Conservation (phyloP, 2,797 vertebrate species). For the Acanthornis magna region DNA sequence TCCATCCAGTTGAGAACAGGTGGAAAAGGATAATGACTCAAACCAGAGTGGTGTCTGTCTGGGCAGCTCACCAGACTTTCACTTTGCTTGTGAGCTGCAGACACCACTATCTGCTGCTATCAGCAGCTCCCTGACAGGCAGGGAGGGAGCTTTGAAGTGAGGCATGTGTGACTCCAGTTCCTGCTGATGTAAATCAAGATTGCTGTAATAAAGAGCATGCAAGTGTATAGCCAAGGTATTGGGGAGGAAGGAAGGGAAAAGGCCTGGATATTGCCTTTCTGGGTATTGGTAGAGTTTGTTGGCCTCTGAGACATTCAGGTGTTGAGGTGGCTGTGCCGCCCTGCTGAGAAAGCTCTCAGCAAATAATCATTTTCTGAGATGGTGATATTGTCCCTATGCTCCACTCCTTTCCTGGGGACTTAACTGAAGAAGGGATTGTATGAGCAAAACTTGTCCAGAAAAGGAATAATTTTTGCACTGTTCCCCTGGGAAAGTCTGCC, state of each 20-base stretch:
- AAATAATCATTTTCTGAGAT: neutral
- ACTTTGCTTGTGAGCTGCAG: constrained; percentile 26
- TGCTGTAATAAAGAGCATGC: neutral
- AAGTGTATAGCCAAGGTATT: neutral
- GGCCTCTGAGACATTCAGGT: accelerated
- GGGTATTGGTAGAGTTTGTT: neutral
- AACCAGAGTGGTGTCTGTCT: neutral
- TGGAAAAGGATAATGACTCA: constrained; percentile 56
- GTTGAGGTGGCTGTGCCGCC: accelerated
- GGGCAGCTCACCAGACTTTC: constrained; percentile 61
- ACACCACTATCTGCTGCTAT: constrained; percentile 16
- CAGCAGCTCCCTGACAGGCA: neutral
- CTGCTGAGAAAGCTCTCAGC: neutral
- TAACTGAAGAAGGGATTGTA: neutral
- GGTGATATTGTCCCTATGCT: neutral
- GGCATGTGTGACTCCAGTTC: neutral
- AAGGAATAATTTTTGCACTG: neutral
- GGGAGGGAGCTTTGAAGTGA: constrained; percentile 2
- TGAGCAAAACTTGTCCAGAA: neutral
- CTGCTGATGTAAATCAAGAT: neutral
- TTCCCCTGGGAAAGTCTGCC: neutral
- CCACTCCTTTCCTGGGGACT: neutral
- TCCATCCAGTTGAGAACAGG: constrained; percentile 31
- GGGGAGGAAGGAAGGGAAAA: neutral
- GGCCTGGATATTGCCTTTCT: neutral